Evolutionary conservation across 2,888 invertebrate species (phyloP), one percentile per base, ranked within the genome.

Genomic region (Leucophenga maculata): DNA sequence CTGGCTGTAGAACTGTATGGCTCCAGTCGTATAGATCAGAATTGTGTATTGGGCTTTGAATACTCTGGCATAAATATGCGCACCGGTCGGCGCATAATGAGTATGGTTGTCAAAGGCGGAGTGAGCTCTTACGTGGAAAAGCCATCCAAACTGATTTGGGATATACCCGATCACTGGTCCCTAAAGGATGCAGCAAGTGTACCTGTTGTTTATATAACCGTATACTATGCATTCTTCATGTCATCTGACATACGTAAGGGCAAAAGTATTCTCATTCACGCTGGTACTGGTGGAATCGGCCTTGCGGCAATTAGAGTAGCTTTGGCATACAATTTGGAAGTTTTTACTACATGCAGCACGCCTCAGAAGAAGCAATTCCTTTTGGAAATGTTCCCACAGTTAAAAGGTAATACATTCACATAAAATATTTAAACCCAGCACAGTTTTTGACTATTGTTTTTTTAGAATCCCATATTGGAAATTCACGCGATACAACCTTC

Each of bases 401-500:
- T 92, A 0, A 90, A 91, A 87, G 92, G 92, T 91, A 74, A 16
- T 11, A 1, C n/a, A n/a, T n/a, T n/a, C n/a, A n/a, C n/a, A 3
- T 31, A 31, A 39, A 44, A 31, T 13, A 65, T 39, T 68, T 52
- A 31, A 83, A 92, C 13, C 87, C 16, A 18, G 11, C 18, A 44
- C 8, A 62, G 18, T 31, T 66, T 16, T 6, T 80, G n/a, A n/a
- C n/a, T n/a, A n/a, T n/a, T n/a, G n/a, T n/a, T n/a, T n/a, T n/a
- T n/a, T n/a, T n/a, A 68, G 89, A 86, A 69, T 89, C 90, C 54
- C 91, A 95, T 84, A 96, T 98, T 83, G 95, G 95, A 20, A 95
- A 97, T 87, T 96, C 97, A 9, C 92, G 96, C 78, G 94, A 97
- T 85, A 91, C 93, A 0, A 92, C 93, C 0, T 99, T 99, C 87